Percentiles rank a stretch among this genome's conserved stretches.
These are phyloP conservation scores for Rhinophrynus dorsalis DNA, from an alignment of 2,797 vertebrate genomes.

Conservation along the genomic window DNA sequence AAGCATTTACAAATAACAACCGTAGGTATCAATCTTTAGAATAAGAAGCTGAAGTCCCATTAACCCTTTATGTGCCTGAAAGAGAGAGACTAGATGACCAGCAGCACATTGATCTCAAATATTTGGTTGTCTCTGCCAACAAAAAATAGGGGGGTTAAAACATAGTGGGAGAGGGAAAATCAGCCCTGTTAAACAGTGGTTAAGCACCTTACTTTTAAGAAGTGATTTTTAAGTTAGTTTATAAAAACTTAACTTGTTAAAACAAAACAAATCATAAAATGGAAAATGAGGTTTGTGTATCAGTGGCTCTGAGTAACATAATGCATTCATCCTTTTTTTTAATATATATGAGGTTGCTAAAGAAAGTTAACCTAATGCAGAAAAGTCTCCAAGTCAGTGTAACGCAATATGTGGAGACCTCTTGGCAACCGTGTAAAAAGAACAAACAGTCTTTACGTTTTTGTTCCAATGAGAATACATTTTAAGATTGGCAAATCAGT, in stretches of 20 bases:
- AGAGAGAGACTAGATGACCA: no score
- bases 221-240: no score
- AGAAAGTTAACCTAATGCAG: not conserved
- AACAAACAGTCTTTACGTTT: no score
- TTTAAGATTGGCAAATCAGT: no score
- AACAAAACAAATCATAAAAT: no score
- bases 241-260: no score
- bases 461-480: no score
- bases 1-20: no score
- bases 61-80: not conserved
- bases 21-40: no score
- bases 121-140: not conserved
- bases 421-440: no score
- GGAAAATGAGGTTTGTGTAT: not conserved
- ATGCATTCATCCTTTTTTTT: not conserved
- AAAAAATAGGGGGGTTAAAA: not conserved
- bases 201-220: no score
- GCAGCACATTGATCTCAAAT: not conserved
- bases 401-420: no score
- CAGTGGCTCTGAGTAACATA: not conserved
- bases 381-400: not conserved
- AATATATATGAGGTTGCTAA: not conserved
- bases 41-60: not conserved
- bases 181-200: slow-evolving; percentile 30
- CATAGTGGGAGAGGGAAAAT: slow-evolving; percentile 8